Evolutionary conservation across 2,888 invertebrate species (phyloP).

Genomic region (Tetragonisca angustula): DNA sequence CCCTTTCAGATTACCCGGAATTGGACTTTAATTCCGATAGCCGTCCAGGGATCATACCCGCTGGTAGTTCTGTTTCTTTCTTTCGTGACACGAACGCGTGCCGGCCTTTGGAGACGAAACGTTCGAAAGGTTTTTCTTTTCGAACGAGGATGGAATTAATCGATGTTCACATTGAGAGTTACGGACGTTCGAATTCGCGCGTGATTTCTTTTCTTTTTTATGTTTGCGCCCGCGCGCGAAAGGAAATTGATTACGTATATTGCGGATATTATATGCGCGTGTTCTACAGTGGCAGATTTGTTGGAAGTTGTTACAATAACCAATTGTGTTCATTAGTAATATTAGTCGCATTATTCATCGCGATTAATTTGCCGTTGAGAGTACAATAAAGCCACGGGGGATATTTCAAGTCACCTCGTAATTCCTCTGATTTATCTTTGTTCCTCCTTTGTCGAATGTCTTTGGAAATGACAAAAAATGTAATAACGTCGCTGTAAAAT

Average conservation of each 20-base stretch:
- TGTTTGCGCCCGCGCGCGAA: too few relatives aligned
- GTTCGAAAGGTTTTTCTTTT: too few relatives aligned
- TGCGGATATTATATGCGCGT: too few relatives aligned
- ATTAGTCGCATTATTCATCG: background rate
- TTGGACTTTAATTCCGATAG: constrained; percentile 25
- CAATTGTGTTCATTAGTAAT: background rate
- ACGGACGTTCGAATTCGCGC: too few relatives aligned
- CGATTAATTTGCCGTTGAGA: background rate
- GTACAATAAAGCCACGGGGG: background rate
- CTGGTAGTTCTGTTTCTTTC: background rate
- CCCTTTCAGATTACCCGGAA: constrained; percentile 25
- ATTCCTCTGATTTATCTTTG: too few relatives aligned
- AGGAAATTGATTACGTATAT: too few relatives aligned
- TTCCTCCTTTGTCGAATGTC: background rate
- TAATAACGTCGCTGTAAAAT: background rate
- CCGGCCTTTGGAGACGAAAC: background rate
- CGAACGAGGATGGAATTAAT: too few relatives aligned
- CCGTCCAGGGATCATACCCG: background rate
- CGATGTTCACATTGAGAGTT: too few relatives aligned
- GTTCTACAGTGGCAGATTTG: background rate
- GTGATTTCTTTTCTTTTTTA: too few relatives aligned
- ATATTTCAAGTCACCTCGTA: background rate
- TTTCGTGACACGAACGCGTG: background rate
- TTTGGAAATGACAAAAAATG: background rate
- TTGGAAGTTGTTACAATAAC: background rate